These are phyloP conservation scores for Meriones psammophilus DNA, from an alignment of 2,797 vertebrate species.

Conservation along the genomic window DNA sequence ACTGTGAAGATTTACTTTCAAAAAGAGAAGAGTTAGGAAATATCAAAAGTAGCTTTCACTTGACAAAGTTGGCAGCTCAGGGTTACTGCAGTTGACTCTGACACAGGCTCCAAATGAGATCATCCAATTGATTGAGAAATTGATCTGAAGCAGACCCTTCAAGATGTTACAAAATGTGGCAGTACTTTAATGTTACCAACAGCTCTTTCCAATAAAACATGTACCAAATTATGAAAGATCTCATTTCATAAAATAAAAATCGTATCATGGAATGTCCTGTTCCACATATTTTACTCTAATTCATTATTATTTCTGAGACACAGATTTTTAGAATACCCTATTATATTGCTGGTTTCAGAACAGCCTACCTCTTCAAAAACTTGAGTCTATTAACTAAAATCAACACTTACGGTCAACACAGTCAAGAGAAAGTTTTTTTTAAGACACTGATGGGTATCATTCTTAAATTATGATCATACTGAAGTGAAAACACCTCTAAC, in stretches of 20 bases:
- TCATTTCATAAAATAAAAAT: slow-evolving; percentile 76
- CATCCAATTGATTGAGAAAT: slow-evolving; percentile 92
- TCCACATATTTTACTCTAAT: slow-evolving; percentile 62
- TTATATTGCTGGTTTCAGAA: slow-evolving; percentile 47
- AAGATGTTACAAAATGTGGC: slow-evolving; percentile 92
- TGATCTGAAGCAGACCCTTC: slow-evolving; percentile 93
- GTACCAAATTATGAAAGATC: slow-evolving; percentile 85
- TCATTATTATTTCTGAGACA: slow-evolving; percentile 70
- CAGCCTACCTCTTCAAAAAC: slow-evolving; percentile 76
- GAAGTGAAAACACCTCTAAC: slow-evolving; percentile 68
- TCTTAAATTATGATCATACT: slow-evolving; percentile 55
- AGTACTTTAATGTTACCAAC: slow-evolving; percentile 90
- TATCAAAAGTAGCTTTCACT: slow-evolving; percentile 58
- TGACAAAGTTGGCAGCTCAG: slow-evolving; percentile 76
- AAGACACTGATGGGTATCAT: slow-evolving; percentile 42
- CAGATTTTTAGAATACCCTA: slow-evolving; percentile 64
- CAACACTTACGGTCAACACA: slow-evolving; percentile 72
- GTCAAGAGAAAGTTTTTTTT: slow-evolving; percentile 56
- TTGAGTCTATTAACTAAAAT: slow-evolving; percentile 78
- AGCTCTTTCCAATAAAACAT: slow-evolving; percentile 90
- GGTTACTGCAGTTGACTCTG: slow-evolving; percentile 80
- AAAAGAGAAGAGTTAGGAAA: slow-evolving; percentile 71
- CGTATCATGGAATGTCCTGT: slow-evolving; percentile 69
- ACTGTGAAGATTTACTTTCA: slow-evolving; percentile 47
- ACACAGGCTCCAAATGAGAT: slow-evolving; percentile 91